Conservation (phyloP, 1,140 invertebrate genomes). For the Whitmania pigra region DNA sequence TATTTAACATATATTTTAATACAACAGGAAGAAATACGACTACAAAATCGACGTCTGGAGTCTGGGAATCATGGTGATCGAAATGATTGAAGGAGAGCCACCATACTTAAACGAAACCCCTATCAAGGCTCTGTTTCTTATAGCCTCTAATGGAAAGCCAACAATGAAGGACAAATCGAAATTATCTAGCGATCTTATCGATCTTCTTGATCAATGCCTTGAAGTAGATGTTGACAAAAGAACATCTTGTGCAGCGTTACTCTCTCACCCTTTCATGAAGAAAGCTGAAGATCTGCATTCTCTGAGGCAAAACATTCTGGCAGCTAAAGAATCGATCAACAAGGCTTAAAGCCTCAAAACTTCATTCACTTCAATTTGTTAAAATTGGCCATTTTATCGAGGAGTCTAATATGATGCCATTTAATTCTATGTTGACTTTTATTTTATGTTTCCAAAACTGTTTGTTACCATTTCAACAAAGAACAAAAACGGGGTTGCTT, state of each 20-base stretch:
- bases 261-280: conserved; percentile 77
- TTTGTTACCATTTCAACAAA: too few species aligned
- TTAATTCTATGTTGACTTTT: too few species aligned
- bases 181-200: conserved; percentile 16
- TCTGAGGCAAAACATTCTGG: conserved; percentile 54
- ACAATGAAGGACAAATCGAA: conserved; percentile 62
- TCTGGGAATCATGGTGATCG: conserved; percentile 43
- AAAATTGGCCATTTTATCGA: neutral
- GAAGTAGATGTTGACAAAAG: conserved; percentile 77
- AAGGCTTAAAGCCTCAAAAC: neutral
- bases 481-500: too few species aligned
- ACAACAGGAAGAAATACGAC: conserved; percentile 42
- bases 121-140: conserved; percentile 59
- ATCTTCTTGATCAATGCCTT: conserved; percentile 49
- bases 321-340: conserved; percentile 17
- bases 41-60: conserved; percentile 43
- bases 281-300: conserved; percentile 69
- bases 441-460: too few species aligned
- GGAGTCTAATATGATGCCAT: neutral
- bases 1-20: conserved; percentile 41
- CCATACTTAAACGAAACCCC: conserved; percentile 42
- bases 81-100: conserved; percentile 43
- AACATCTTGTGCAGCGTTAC: conserved; percentile 68
- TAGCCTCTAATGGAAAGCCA: conserved; percentile 80
- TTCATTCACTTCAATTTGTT: neutral